Evolutionary conservation across 2,113 vertebrate genomes (phyloP).

Genomic region (Melospiza melodia): DNA sequence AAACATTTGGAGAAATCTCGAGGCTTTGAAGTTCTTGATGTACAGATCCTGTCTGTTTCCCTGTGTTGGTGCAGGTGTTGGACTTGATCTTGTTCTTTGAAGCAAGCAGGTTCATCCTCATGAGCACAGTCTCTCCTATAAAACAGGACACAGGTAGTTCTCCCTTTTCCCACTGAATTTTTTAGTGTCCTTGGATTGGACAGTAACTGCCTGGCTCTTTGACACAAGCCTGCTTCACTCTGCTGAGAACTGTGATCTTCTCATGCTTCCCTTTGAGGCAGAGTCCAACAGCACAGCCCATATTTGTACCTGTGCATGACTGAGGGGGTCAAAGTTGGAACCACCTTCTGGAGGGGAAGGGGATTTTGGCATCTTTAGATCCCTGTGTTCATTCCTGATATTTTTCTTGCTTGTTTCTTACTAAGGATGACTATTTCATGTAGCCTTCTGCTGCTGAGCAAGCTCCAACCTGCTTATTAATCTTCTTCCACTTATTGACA

Average conservation of each 20-base stretch:
- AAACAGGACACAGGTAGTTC: background rate
- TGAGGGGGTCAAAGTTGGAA: background rate
- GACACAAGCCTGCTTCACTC: background rate
- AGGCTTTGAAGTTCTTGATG: background rate
- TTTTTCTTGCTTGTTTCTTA: background rate
- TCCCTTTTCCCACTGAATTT: background rate
- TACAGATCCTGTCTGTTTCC: background rate
- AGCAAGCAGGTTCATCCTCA: background rate
- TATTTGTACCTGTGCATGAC: background rate
- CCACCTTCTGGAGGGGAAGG: background rate
- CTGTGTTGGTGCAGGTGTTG: background rate
- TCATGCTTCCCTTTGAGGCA: background rate
- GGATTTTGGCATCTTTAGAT: background rate
- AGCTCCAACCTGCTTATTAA: background rate
- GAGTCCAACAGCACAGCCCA: rapidly evolving
- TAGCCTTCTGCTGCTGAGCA: background rate
- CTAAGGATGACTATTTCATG: background rate
- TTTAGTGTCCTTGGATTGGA: background rate
- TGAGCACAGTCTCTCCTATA: background rate
- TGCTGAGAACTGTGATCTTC: background rate
- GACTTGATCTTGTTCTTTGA: background rate
- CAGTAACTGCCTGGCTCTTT: background rate
- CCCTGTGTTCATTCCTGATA: background rate
- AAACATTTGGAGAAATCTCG: background rate
- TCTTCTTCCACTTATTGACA: background rate